A percentile compares a stretch with the other conserved stretches of the same genome.
Conservation (phyloP, 1,140 invertebrate genomes). For the Temnothorax curvispinosus region DNA sequence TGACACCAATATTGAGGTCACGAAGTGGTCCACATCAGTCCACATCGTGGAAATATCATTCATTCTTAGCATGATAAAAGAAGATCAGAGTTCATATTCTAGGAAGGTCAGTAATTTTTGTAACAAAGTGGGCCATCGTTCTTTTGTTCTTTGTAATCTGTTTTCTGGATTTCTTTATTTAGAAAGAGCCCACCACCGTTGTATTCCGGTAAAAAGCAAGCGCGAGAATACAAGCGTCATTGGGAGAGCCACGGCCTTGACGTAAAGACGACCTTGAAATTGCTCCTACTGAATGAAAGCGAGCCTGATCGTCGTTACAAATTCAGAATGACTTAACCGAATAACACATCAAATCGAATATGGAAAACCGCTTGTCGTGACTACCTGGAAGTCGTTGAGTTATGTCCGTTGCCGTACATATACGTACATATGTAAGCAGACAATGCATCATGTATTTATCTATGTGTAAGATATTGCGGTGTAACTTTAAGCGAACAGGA, state of each 20-base stretch:
- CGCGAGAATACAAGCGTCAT: conserved; percentile 27
- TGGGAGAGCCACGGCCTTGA: neutral
- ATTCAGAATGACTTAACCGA: conserved; percentile 66
- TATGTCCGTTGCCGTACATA: neutral
- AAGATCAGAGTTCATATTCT: conserved; percentile 76
- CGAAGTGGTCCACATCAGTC: conserved; percentile 9
- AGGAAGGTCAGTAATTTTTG: conserved; percentile 74
- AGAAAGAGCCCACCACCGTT: neutral
- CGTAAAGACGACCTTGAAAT: conserved; percentile 65
- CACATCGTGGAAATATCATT: conserved; percentile 70
- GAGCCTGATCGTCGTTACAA: conserved; percentile 62
- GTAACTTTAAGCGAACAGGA: conserved; percentile 19
- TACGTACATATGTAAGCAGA: neutral
- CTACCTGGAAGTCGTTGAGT: conserved; percentile 51
- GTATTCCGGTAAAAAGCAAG: neutral
- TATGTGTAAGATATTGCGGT: neutral
- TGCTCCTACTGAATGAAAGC: conserved; percentile 63
- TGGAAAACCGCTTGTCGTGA: conserved; percentile 54
- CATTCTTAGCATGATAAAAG: conserved; percentile 67
- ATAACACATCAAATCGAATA: conserved; percentile 69
- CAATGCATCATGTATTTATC: conserved; percentile 1
- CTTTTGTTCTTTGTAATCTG: neutral
- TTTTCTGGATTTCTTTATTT: neutral
- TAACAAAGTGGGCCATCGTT: conserved; percentile 76
- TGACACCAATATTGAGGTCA: conserved; percentile 58